Conservation (phyloP, 2,113 vertebrate genomes). For the Pan paniscus region DNA sequence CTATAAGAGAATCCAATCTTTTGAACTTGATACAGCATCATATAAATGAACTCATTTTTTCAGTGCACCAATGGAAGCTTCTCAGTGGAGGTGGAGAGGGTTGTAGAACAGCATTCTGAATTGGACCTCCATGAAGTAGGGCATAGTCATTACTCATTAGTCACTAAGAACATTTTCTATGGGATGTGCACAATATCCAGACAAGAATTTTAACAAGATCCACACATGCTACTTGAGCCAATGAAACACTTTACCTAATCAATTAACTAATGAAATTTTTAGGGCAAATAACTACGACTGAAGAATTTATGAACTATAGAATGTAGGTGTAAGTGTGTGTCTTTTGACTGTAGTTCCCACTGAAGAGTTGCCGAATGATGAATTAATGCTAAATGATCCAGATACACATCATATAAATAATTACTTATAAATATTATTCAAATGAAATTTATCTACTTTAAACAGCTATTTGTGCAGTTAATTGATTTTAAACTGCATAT, state of each 20-base stretch:
- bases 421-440: not conserved
- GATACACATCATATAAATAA: not conserved
- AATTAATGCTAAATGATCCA: not conserved
- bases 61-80: not conserved
- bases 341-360: not conserved
- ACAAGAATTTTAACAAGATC: not conserved
- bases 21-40: not conserved
- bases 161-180: not conserved
- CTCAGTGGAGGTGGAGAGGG: not conserved
- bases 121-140: not conserved
- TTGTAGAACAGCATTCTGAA: not conserved
- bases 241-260: not conserved
- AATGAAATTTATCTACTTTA: not conserved
- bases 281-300: not conserved
- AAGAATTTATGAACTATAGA: not conserved
- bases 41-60: not conserved
- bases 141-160: not conserved
- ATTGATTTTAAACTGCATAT: not conserved
- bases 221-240: not conserved
- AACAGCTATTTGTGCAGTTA: not conserved
- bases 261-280: not conserved
- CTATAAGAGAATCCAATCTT: not conserved
- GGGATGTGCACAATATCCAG: not conserved
- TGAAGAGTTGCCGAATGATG: not conserved
- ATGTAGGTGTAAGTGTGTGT: not conserved